Evolutionary conservation across 2,797 vertebrate species (phyloP).

Genomic region (Eidolon dupreanum): DNA sequence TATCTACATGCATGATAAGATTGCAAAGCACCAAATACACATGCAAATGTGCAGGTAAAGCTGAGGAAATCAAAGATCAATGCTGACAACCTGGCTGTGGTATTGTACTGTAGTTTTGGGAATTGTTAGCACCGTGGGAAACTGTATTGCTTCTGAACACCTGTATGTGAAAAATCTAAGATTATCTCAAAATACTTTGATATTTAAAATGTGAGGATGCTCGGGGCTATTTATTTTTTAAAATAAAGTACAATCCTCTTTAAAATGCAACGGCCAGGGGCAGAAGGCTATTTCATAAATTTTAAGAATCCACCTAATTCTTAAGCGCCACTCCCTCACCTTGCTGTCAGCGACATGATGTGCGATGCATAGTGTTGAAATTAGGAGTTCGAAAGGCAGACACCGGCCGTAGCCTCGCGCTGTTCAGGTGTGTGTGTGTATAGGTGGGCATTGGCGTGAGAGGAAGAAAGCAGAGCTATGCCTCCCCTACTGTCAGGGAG

Average conservation of each 20-base stretch:
- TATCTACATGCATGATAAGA: background rate
- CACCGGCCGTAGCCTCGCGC: background rate
- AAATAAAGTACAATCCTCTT: background rate
- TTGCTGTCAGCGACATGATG: background rate
- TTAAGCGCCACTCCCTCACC: background rate
- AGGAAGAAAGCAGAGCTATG: background rate
- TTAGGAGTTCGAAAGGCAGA: background rate
- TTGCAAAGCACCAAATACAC: background rate
- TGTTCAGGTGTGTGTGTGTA: conserved; percentile 18
- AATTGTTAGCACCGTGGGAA: background rate
- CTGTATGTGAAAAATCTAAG: background rate
- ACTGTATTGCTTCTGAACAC: background rate
- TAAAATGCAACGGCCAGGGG: background rate
- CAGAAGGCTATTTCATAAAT: background rate
- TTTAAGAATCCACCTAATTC: background rate
- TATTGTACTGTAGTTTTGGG: background rate
- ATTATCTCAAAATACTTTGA: background rate
- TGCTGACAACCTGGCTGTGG: background rate
- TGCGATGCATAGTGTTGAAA: background rate
- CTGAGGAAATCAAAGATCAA: background rate
- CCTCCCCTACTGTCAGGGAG: background rate
- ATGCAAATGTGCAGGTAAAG: background rate
- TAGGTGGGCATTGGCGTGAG: background rate
- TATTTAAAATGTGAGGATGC: background rate
- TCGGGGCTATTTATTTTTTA: background rate